These are phyloP conservation scores for Eupithecia subumbrata DNA, from an alignment of 2,888 invertebrate species.

Conservation along the genomic window DNA sequence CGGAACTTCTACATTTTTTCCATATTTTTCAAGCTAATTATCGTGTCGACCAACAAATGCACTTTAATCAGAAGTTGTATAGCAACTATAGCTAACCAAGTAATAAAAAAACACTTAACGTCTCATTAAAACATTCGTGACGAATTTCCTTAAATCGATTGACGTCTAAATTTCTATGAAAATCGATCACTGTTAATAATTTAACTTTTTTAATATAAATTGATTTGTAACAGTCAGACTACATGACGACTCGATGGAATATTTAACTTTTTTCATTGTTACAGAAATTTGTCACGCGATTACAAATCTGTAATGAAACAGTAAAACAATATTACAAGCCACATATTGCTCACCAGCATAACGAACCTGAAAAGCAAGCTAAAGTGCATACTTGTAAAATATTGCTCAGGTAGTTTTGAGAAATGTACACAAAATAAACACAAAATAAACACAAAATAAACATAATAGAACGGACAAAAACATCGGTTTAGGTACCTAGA, in stretches of 20 bases:
- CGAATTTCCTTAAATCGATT: constrained; percentile 1
- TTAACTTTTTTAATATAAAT: constrained; percentile 13
- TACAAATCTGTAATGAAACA: background rate
- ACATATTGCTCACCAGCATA: background rate
- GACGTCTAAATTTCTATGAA: constrained; percentile 13
- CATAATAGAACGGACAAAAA: background rate
- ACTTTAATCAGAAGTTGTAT: background rate
- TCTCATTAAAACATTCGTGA: background rate
- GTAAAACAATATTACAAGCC: background rate
- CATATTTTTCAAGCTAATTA: background rate
- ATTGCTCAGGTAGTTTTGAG: background rate
- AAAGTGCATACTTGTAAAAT: background rate
- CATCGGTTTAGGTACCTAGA: background rate
- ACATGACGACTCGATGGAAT: constrained; percentile 4
- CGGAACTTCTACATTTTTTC: background rate
- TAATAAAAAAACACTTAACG: background rate
- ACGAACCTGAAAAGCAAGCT: background rate
- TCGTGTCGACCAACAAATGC: background rate
- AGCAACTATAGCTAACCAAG: background rate
- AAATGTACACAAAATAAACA: too few relatives aligned
- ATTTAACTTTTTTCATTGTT: background rate
- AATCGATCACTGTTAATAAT: constrained; percentile 11
- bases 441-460: too few relatives aligned
- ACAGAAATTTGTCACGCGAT: background rate
- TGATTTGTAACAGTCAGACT: background rate